Base-by-base conservation (phyloP, 2,888 invertebrate species). In the Kryphioiulus occultus region DNA sequence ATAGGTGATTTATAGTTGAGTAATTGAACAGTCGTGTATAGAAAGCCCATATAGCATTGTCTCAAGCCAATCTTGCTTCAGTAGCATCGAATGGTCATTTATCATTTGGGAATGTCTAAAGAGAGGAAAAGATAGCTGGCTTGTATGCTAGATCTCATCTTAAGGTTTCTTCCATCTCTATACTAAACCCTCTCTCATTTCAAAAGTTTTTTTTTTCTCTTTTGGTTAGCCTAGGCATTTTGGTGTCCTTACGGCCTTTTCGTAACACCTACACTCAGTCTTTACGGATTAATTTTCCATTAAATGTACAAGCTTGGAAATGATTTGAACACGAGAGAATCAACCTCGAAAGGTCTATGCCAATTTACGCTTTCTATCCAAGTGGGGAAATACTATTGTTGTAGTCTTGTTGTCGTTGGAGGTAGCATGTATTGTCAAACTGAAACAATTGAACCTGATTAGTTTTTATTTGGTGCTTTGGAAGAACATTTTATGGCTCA, bases 81-180 rank as follows among this genome's bases (percentile, higher is more conserved):
- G 78, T 78, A 30, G 78, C 78, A 78, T 78, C 78, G 78, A 78
- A 78, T 78, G 78, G 78, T 78, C 78, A 78, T 78, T 78, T 78
- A 78, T 78, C 78, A 78, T 78, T 26, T 78, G 78, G 78, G 78
- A 78, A 78, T 15, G 78, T 30, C 78, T 78, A 78, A 78, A 78
- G 78, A 78, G 78, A 78, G 26, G 26, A 78, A 78, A 78, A 78
- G 78, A 78, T 78, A 78, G 30, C 78, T 15, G 78, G 78, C 78
- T 78, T 78, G 30, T 78, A 78, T 30, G 78, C 30, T 78, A 30
- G 26, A 78, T 78, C 78, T 10, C 78, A 78, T 78, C 78, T 78
- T 30, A 78, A 30, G 78, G 30, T 30, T 30, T 78, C 78, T 78
- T 78, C 78, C 78, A 30, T 78, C 30, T 15, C 0, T 2, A 17